These are phyloP conservation scores for Rhyzopertha dominica DNA, from an alignment of 1,140 invertebrate genomes.

Conservation along the genomic window DNA sequence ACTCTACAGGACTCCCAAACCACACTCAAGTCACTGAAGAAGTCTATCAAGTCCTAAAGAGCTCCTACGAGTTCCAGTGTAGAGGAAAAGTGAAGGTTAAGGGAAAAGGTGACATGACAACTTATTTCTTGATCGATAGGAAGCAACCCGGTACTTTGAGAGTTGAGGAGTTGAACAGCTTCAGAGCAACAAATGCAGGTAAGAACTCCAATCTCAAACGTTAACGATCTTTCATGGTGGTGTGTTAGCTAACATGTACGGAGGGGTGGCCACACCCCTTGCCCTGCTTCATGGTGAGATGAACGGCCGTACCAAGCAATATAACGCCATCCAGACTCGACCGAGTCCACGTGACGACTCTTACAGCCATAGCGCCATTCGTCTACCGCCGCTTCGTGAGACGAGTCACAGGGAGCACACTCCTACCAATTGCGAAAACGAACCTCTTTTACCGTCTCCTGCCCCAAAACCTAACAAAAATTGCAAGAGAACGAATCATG, in stretches of 20 bases:
- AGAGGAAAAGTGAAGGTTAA: slow-evolving; percentile 87
- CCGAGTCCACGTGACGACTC: slow-evolving; percentile 34
- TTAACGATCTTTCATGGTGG: slow-evolving; percentile 18
- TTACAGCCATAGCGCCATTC: slow-evolving; percentile 36
- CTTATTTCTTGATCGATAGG: slow-evolving; percentile 78
- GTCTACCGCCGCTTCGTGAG: slow-evolving; percentile 38
- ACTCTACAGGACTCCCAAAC: slow-evolving; percentile 78
- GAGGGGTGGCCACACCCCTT: slow-evolving; percentile 63
- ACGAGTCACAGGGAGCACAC: slow-evolving; percentile 32
- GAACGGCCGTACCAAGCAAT: slow-evolving; percentile 32
- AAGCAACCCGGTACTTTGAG: slow-evolving; percentile 55
- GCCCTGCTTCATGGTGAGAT: slow-evolving; percentile 56
- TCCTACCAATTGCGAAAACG: slow-evolving; percentile 57
- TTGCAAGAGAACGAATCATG: slow-evolving; percentile 38
- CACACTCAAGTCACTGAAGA: slow-evolving; percentile 85
- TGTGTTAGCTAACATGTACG: slow-evolving; percentile 52
- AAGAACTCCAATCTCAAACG: neutral
- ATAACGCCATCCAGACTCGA: slow-evolving; percentile 30
- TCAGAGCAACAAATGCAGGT: slow-evolving; percentile 16
- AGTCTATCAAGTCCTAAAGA: slow-evolving; percentile 66
- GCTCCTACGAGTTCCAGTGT: slow-evolving; percentile 73
- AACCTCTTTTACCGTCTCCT: slow-evolving; percentile 58
- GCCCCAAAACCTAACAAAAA: slow-evolving; percentile 26
- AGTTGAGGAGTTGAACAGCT: slow-evolving; percentile 50
- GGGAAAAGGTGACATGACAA: slow-evolving; percentile 91